Conservation (phyloP, 1,140 invertebrate genomes). For the Ceratina australensis region DNA sequence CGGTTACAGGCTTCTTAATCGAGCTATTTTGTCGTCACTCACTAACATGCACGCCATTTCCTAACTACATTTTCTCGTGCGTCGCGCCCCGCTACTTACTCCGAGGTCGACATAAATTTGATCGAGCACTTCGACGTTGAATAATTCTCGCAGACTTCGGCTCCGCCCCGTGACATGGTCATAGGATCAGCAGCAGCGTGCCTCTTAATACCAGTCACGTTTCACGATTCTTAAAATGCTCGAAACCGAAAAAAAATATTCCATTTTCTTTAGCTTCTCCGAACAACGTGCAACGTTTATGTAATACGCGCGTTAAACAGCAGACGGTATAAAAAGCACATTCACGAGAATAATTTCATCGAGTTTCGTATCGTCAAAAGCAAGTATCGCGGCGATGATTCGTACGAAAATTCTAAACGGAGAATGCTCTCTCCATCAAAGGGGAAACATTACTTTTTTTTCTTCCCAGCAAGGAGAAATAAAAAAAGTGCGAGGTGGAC, state of each 20-base stretch:
- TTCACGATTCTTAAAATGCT: too few species aligned
- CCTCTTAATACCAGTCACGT: too few species aligned
- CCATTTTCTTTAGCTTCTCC: too few species aligned
- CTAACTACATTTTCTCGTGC: conserved; percentile 24
- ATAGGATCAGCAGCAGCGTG: too few species aligned
- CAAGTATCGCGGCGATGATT: conserved; percentile 3
- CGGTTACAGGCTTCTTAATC: conserved; percentile 32
- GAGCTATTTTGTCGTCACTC: conserved; percentile 37
- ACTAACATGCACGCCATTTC: conserved; percentile 10
- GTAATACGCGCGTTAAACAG: too few species aligned
- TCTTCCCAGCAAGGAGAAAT: neutral
- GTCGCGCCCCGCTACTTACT: conserved; percentile 1
- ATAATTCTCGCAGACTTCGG: conserved; percentile 20
- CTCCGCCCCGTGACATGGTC: neutral
- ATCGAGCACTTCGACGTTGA: conserved; percentile 16
- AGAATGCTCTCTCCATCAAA: conserved; percentile 1
- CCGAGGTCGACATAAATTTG: conserved; percentile 7
- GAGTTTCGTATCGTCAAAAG: neutral
- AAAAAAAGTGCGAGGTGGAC: too few species aligned
- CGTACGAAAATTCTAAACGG: neutral
- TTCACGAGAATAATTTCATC: neutral
- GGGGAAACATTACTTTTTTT: conserved; percentile 15
- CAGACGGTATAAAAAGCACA: neutral
- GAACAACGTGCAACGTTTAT: too few species aligned
- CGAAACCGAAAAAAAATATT: too few species aligned